Evolutionary conservation across 2,797 vertebrate genomes (phyloP).

Genomic region (Microhierax caerulescens): DNA sequence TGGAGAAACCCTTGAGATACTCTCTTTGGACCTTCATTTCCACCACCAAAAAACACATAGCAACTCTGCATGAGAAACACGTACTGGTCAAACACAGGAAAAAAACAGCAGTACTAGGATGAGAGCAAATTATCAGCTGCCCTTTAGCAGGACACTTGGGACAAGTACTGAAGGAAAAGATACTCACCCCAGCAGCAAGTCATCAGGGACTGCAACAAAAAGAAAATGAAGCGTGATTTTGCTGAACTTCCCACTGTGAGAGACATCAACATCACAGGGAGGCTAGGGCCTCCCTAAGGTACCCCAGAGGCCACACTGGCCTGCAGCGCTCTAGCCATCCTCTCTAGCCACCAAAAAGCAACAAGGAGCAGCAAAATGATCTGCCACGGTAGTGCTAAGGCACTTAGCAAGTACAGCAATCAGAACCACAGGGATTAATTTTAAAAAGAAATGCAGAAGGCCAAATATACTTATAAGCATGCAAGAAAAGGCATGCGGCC

Average conservation of each 20-base stretch:
- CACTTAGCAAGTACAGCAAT: neutral
- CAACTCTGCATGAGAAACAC: neutral
- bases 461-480: neutral
- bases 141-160: neutral
- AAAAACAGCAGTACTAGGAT: neutral
- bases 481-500: neutral
- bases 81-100: neutral
- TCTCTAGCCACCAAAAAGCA: neutral
- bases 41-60: neutral
- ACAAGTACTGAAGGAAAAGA: neutral
- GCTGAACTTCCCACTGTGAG: neutral
- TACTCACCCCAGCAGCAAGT: constrained; percentile 92
- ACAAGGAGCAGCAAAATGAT: neutral
- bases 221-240: neutral
- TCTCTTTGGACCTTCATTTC: neutral
- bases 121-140: neutral
- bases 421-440: neutral
- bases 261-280: neutral
- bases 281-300: rapidly evolving
- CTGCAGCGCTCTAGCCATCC: neutral
- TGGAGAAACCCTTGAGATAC: neutral
- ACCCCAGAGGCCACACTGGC: neutral
- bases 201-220: constrained; percentile 88
- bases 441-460: neutral
- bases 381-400: neutral